These are phyloP conservation scores for Tiphia femorata DNA, from an alignment of 2,888 invertebrate genomes.

Conservation along the genomic window DNA sequence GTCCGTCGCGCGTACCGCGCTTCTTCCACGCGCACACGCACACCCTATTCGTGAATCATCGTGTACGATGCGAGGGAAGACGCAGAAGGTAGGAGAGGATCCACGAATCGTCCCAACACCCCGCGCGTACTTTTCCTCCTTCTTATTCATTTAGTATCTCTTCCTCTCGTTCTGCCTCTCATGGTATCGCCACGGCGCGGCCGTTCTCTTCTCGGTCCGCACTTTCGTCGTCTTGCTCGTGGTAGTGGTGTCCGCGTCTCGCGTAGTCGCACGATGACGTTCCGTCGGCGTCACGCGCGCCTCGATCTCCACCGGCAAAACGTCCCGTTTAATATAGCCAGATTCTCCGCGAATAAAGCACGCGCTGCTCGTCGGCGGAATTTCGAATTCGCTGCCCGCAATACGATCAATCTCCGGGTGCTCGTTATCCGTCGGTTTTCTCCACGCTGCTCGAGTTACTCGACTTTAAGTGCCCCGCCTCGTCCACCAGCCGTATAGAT, in stretches of 20 bases:
- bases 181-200: not conserved
- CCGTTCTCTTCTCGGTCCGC: not conserved
- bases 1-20: constrained; percentile 4
- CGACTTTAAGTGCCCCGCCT: constrained; percentile 43
- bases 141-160: not conserved
- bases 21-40: constrained; percentile 21
- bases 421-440: constrained; percentile 54
- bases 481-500: constrained; percentile 18
- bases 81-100: not conserved
- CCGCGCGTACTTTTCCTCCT: not conserved
- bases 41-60: not conserved
- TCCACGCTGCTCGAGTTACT: constrained; percentile 39
- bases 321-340: constrained; percentile 24
- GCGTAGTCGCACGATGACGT: constrained; percentile 1
- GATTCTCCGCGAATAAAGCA: constrained; percentile 34
- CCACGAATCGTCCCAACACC: not conserved
- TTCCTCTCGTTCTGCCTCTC: not conserved
- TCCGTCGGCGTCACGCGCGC: no score
- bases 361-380: constrained; percentile 38
- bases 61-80: not conserved
- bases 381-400: constrained; percentile 51
- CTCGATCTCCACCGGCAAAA: constrained; percentile 16
- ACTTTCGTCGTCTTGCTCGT: constrained; percentile 3
- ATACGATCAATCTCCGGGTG: constrained; percentile 51
- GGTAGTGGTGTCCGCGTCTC: not conserved